These are phyloP conservation scores for Ceramica pisi DNA, from an alignment of 2,888 invertebrate species.

Conservation along the genomic window DNA sequence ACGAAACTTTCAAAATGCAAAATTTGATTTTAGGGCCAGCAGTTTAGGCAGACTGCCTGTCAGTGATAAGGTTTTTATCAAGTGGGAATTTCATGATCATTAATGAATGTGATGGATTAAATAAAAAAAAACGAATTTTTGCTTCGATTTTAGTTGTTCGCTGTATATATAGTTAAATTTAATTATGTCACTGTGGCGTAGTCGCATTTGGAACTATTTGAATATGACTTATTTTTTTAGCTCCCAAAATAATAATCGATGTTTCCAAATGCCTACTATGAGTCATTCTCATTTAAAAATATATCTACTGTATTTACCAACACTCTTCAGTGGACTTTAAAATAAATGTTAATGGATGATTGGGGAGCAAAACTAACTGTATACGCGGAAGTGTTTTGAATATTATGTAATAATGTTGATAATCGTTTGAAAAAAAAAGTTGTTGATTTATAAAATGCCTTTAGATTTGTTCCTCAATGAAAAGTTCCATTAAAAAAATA, in stretches of 20 bases:
- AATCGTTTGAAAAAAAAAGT: slow-evolving; percentile 65
- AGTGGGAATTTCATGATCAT: slow-evolving; percentile 5
- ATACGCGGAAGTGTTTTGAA: slow-evolving; percentile 68
- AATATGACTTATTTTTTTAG: slow-evolving; percentile 69
- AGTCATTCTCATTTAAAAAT: slow-evolving; percentile 76
- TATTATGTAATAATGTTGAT: slow-evolving; percentile 74
- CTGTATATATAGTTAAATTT: slow-evolving; percentile 70
- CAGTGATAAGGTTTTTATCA: slow-evolving; percentile 1
- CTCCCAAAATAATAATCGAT: slow-evolving; percentile 62
- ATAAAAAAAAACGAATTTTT: slow-evolving; percentile 65
- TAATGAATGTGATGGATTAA: slow-evolving; percentile 6
- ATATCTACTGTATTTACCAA: slow-evolving; percentile 73
- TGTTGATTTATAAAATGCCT: slow-evolving; percentile 73
- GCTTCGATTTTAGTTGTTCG: slow-evolving; percentile 66
- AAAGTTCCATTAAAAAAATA: slow-evolving; percentile 73
- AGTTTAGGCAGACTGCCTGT: neutral
- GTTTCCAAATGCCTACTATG: slow-evolving; percentile 77
- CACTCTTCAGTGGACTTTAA: slow-evolving; percentile 73
- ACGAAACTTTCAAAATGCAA: neutral
- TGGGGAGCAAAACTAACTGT: slow-evolving; percentile 87
- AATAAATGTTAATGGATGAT: slow-evolving; percentile 81
- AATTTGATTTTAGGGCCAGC: neutral
- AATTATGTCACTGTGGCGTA: slow-evolving; percentile 64
- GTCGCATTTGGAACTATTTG: slow-evolving; percentile 72
- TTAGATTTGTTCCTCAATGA: slow-evolving; percentile 88